Percentiles rank a stretch among this genome's conserved stretches.
phyloP scores from a whole-genome alignment of 2,888 invertebrate genomes.

The Clostera curtula region DNA sequence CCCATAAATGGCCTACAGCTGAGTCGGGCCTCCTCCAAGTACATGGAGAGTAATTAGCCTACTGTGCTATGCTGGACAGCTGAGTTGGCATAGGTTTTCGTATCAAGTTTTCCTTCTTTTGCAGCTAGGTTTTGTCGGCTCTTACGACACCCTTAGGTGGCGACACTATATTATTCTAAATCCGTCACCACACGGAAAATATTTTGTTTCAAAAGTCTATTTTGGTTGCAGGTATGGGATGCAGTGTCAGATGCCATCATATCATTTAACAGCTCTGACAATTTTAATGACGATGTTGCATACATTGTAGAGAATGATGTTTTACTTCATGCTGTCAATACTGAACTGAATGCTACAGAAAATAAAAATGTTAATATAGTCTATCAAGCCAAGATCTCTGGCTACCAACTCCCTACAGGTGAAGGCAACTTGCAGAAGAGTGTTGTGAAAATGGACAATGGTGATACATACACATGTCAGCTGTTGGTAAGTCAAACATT shows the following conservation, averaged over 20 bases:
- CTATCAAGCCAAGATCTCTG: conserved; percentile 80
- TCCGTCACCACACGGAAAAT: not conserved
- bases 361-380: conserved; percentile 78
- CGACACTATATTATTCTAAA: too few species aligned
- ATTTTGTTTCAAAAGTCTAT: conserved; percentile 14
- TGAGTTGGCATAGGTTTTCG: too few species aligned
- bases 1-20: too few species aligned
- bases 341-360: conserved; percentile 63
- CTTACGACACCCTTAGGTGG: too few species aligned
- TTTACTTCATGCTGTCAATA: conserved; percentile 82
- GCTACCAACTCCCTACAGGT: conserved; percentile 73
- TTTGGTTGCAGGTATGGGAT: conserved; percentile 88
- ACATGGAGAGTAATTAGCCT: too few species aligned
- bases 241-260: conserved; percentile 92
- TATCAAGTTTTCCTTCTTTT: too few species aligned
- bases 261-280: conserved; percentile 84
- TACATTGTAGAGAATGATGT: conserved; percentile 97
- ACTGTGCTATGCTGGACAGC: too few species aligned
- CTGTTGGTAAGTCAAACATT: conserved; percentile 76
- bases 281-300: conserved; percentile 84
- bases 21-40: too few species aligned
- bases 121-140: too few species aligned
- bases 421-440: conserved; percentile 32
- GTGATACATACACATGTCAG: conserved; percentile 77
- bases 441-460: conserved; percentile 77